Evolutionary conservation across 2,888 invertebrate species (phyloP), one percentile per base, ranked within the genome.

Genomic region (Luffia ferchaultella): DNA sequence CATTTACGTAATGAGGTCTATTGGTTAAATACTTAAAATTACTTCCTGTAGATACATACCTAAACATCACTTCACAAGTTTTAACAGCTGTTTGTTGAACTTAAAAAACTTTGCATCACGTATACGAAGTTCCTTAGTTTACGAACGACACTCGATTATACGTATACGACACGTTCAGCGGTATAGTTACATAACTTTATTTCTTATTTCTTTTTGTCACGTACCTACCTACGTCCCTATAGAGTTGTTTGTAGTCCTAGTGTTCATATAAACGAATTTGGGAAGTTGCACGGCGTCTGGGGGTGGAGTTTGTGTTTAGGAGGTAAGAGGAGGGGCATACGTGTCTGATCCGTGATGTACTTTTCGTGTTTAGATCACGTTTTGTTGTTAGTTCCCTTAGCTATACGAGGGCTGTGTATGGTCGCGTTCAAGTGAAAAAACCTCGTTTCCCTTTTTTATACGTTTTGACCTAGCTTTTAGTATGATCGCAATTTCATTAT

Each of bases 221-320:
- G 30, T 30, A 30, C 30, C 30, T 30, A 30, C 12, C 12, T 12
- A 30, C 30, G 30, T 30, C 3, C 30, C 30, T 30, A 30, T 30
- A 30, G 30, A 30, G 30, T 30, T 30, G 30, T 30, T 30, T 30
- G 30, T 30, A 30, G 50, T 68, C 65, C 68, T 70, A 73, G 70
- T 67, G 65, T 67, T 64, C 66, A 70, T 71, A 67, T 73, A 73
- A 73, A 68, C 67, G 72, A 74, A 70, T 75, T 73, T 70, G 66
- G 68, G 62, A 50, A 61, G 67, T 42, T 49, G 42, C 43, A 41
- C n/a, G 41, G 48, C 48, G 48, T 40, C 30, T 46, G 43, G 17
- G 43, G 17, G 17, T n/a, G 30, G 30, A 30, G 30, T 7, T 30
- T 12, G 12, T 12, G 30, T 12, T n/a, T n/a, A n/a, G n/a, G n/a